These are phyloP conservation scores for Gymnothorax javanicus DNA, from an alignment of 2,797 vertebrate genomes.

Conservation along the genomic window DNA sequence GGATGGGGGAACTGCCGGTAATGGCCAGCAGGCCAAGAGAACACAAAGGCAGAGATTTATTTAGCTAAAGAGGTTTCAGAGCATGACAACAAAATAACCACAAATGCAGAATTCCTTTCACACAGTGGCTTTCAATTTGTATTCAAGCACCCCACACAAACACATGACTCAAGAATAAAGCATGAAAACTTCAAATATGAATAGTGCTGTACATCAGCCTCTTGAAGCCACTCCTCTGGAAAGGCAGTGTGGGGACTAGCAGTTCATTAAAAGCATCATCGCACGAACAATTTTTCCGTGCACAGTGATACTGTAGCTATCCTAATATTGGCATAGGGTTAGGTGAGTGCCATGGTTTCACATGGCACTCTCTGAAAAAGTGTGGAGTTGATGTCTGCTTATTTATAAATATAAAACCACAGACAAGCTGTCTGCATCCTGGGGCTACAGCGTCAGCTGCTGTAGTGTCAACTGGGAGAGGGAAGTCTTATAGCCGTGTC, in stretches of 20 bases:
- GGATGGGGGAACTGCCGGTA: not conserved
- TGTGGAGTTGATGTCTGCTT: constrained; percentile 41
- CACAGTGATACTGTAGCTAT: constrained; percentile 52
- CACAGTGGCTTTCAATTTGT: not conserved
- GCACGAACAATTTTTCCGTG: constrained; percentile 31
- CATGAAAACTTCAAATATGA: not conserved
- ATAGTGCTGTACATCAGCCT: constrained; percentile 13
- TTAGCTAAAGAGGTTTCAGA: not conserved
- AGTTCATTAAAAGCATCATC: not conserved
- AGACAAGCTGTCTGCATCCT: constrained; percentile 29
- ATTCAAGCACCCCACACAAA: not conserved
- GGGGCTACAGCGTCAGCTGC: not conserved
- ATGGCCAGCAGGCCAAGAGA: constrained; percentile 8
- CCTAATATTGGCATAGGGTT: constrained; percentile 48
- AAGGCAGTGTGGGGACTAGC: constrained; percentile 42
- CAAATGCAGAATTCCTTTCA: not conserved
- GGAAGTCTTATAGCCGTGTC: not conserved
- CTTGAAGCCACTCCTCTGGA: constrained; percentile 42
- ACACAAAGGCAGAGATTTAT: not conserved
- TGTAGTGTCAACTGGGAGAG: not conserved
- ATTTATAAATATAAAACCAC: constrained; percentile 42
- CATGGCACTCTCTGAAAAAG: constrained; percentile 46
- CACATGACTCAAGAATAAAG: not conserved
- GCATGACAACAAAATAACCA: constrained; percentile 1
- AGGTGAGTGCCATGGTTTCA: constrained; percentile 50